Evolutionary conservation across 2,797 vertebrate genomes (phyloP), one percentile per base, ranked within the genome.

Genomic region (Spea hammondii): DNA sequence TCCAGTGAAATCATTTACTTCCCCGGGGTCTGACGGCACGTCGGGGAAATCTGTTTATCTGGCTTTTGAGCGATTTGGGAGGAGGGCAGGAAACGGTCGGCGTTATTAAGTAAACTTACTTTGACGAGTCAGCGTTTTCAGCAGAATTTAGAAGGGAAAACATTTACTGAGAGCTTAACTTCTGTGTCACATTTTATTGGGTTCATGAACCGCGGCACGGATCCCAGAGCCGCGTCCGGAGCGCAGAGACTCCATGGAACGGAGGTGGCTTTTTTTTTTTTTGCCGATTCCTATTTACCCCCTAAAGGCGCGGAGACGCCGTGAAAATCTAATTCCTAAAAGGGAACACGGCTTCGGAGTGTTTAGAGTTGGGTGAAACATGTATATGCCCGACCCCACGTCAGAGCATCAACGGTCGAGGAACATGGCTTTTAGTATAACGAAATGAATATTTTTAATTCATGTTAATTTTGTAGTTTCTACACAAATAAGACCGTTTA

Each of bases 131-230:
- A 69, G 67, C 45, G 14, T 68, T 49, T 68, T 68, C 13, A 68
- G 65, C 48, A 46, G 67, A 51, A 17, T 69, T 69, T 9, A 53
- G 67, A 9, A 69, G 6, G 44, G 49, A 69, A 65, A 51, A 51
- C 48, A 51, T 69, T 69, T 69, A 51, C 67, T 69, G 10, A 17
- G 67, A 69, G 49, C 50, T 53, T 46, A 17, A 69, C 67, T 69
- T 69, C 49, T 69, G 67, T 69, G 67, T 69, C 53, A 69, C 67
- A 9, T 69, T 69, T 51, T 69, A 69, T 69, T 51, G 48, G 67
- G 67, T 51, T 69, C 67, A 51, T 53, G 6, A 69, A 51, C 48
- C 17, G 49, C 13, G 8, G 48, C 48, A 13, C 8, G 48, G 53
- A 51, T 48, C 67, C 13, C 49, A 3, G 59, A 62, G 14, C 32